Conservation (phyloP, 2,888 invertebrate genomes). For the Crocallis elinguaria region DNA sequence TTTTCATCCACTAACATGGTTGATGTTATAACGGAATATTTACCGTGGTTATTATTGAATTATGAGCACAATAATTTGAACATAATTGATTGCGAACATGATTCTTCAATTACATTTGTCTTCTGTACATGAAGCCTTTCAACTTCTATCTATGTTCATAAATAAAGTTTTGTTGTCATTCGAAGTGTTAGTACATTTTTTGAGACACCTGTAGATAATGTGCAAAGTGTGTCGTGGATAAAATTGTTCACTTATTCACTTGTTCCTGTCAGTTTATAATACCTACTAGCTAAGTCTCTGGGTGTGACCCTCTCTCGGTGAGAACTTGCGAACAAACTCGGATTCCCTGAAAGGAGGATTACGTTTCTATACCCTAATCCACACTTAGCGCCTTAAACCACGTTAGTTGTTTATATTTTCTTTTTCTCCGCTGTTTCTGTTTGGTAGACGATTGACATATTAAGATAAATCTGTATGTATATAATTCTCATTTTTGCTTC, state of each 20-base stretch:
- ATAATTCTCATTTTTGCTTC: not conserved
- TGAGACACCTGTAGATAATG: no score
- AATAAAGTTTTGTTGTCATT: no score
- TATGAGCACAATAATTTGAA: no score
- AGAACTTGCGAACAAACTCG: constrained; percentile 35
- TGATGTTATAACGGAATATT: no score
- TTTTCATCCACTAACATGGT: no score
- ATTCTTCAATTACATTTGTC: no score
- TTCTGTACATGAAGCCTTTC: no score
- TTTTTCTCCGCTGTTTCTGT: constrained; percentile 17
- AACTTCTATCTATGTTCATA: no score
- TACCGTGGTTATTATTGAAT: no score
- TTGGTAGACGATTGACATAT: not conserved
- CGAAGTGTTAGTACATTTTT: no score
- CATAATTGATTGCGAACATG: no score
- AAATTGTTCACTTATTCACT: constrained; percentile 1
- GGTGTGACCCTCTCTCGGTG: constrained; percentile 27
- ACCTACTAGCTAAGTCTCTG: constrained; percentile 24
- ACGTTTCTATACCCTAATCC: constrained; percentile 31
- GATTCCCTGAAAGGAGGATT: constrained; percentile 32
- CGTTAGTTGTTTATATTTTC: constrained; percentile 23
- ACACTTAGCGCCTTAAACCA: constrained; percentile 30
- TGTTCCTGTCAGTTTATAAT: constrained; percentile 22
- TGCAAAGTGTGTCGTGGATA: no score
- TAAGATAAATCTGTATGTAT: not conserved